Conservation (phyloP, 2,888 invertebrate species). For the Caenorhabditis doughertyi region DNA sequence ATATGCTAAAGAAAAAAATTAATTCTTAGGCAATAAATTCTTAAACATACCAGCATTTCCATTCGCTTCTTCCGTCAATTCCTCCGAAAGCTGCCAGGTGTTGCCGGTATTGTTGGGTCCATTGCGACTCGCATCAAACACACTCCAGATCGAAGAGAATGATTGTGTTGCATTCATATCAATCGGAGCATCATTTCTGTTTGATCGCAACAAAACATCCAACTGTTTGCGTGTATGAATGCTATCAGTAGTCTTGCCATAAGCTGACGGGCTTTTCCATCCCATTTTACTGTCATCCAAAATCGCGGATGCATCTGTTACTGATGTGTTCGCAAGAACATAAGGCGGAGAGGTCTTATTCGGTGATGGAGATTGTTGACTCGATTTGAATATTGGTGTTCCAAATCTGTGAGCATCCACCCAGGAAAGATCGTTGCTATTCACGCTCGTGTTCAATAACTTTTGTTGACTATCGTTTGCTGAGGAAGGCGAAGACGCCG, state of each 20-base stretch:
- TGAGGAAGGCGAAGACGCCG: conserved; percentile 3
- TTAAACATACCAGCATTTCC: conserved; percentile 27
- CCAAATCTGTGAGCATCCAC: conserved; percentile 62
- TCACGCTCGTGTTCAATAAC: conserved; percentile 34
- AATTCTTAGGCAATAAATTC: background rate
- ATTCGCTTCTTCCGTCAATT: conserved; percentile 30
- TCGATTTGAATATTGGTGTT: conserved; percentile 33
- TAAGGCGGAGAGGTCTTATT: conserved; percentile 12
- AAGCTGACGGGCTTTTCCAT: conserved; percentile 54
- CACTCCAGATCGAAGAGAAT: conserved; percentile 55
- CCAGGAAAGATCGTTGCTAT: conserved; percentile 52
- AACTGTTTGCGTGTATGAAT: conserved; percentile 71
- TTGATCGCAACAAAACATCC: conserved; percentile 57
- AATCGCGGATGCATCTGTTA: conserved; percentile 39
- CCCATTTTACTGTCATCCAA: conserved; percentile 25
- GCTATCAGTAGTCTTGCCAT: conserved; percentile 57
- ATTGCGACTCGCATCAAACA: conserved; percentile 45
- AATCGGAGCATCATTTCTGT: conserved; percentile 45
- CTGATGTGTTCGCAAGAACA: conserved; percentile 14
- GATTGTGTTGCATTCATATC: conserved; percentile 50
- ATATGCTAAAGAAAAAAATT: conserved; percentile 36
- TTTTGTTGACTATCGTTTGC: background rate
- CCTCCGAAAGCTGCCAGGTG: conserved; percentile 59
- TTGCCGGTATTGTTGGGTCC: conserved; percentile 19
- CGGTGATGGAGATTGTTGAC: conserved; percentile 22